Percentiles rank a stretch among this genome's conserved stretches.
Conservation (phyloP, 2,888 invertebrate genomes). For the Zootermopsis nevadensis region DNA sequence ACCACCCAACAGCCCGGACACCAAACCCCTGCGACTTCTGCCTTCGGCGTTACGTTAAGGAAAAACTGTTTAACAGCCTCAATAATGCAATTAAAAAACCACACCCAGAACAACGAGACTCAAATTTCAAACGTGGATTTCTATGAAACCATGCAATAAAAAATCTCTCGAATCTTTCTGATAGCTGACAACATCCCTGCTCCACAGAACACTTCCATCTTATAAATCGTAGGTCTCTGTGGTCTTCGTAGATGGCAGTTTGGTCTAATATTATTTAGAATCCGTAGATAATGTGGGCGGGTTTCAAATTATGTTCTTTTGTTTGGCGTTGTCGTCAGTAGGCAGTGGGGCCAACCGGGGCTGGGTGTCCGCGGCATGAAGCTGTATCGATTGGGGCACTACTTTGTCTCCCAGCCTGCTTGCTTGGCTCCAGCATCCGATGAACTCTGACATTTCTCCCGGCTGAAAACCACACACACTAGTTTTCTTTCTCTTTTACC, state of each 20-base stretch:
- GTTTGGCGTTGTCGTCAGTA: conserved; percentile 20
- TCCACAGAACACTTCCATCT: no score
- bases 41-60: no score
- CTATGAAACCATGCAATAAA: no score
- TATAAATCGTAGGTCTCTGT: no score
- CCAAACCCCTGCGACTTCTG: no score
- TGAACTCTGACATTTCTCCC: conserved; percentile 35
- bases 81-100: no score
- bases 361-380: conserved; percentile 16
- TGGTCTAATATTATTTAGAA: neutral
- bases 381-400: conserved; percentile 19
- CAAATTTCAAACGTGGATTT: no score
- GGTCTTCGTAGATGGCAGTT: neutral
- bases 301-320: conserved; percentile 29
- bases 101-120: no score
- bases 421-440: conserved; percentile 25
- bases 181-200: no score
- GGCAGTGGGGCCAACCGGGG: conserved; percentile 25
- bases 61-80: no score
- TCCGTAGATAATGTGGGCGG: conserved; percentile 5
- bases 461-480: conserved; percentile 22
- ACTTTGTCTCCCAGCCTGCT: conserved; percentile 19
- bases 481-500: neutral
- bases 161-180: no score
- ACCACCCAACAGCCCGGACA: no score